These are phyloP conservation scores for Phocides pigmalion DNA, from an alignment of 1,140 invertebrate species.

Conservation along the genomic window DNA sequence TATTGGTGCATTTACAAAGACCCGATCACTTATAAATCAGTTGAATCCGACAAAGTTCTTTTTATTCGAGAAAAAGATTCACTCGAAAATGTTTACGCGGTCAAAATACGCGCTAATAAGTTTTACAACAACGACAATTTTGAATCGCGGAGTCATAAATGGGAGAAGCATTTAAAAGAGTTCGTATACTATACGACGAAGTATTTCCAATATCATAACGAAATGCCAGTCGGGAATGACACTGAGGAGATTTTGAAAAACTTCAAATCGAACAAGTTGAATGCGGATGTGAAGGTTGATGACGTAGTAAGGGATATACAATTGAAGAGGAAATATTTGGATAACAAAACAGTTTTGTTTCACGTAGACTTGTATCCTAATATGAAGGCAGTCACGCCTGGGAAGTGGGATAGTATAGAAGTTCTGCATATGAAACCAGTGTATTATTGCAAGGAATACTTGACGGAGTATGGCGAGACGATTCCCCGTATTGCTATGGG, in stretches of 20 bases:
- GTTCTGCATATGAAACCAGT: conserved; percentile 66
- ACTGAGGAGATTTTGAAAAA: conserved; percentile 46
- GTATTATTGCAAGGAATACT: conserved; percentile 56
- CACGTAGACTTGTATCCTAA: conserved; percentile 56
- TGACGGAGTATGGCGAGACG: conserved; percentile 32
- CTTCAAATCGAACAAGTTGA: conserved; percentile 44
- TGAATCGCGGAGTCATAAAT: conserved; percentile 43
- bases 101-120: conserved; percentile 47
- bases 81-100: conserved; percentile 54
- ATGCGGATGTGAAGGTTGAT: conserved; percentile 46
- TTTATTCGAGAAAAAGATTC: conserved; percentile 60
- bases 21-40: conserved; percentile 47
- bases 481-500: conserved; percentile 47
- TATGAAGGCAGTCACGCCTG: conserved; percentile 54
- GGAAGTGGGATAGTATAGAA: conserved; percentile 55
- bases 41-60: conserved; percentile 68
- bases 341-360: conserved; percentile 51
- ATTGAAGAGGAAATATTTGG: conserved; percentile 61
- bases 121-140: conserved; percentile 49
- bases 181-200: conserved; percentile 61
- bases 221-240: conserved; percentile 17
- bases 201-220: conserved; percentile 31
- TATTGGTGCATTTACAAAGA: conserved; percentile 76
- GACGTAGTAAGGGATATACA: conserved; percentile 47
- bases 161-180: conserved; percentile 56